Conservation (phyloP, 2,797 vertebrate species). For the Garrulus glandarius region DNA sequence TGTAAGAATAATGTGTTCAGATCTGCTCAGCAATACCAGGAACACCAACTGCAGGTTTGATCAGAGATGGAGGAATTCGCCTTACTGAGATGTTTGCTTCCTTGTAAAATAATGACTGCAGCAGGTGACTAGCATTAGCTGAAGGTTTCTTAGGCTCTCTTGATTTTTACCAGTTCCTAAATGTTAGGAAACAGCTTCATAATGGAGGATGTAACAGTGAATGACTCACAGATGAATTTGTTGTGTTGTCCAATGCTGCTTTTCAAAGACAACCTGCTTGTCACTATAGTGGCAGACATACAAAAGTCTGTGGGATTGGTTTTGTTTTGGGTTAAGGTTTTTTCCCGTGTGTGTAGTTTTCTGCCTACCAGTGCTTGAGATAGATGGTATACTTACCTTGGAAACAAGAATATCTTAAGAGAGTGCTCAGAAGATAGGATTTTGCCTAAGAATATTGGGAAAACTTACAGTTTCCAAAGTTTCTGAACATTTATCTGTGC, state of each 20-base stretch:
- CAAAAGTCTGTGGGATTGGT: neutral
- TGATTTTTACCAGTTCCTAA: neutral
- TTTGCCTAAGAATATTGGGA: neutral
- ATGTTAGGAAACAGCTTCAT: neutral
- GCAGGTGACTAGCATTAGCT: neutral
- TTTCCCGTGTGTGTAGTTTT: neutral
- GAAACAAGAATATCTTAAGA: neutral
- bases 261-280: neutral
- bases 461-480: neutral
- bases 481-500: neutral
- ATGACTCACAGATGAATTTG: neutral
- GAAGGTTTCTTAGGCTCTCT: neutral
- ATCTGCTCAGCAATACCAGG: neutral
- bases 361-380: neutral
- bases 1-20: neutral
- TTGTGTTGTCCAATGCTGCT: neutral
- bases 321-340: neutral
- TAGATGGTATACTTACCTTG: neutral
- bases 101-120: neutral
- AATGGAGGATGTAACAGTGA: neutral
- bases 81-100: neutral
- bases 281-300: neutral
- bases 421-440: neutral
- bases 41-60: neutral
- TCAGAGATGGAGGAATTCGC: neutral